Base-by-base conservation (phyloP, 2,113 vertebrate species). In the Athene noctua region DNA sequence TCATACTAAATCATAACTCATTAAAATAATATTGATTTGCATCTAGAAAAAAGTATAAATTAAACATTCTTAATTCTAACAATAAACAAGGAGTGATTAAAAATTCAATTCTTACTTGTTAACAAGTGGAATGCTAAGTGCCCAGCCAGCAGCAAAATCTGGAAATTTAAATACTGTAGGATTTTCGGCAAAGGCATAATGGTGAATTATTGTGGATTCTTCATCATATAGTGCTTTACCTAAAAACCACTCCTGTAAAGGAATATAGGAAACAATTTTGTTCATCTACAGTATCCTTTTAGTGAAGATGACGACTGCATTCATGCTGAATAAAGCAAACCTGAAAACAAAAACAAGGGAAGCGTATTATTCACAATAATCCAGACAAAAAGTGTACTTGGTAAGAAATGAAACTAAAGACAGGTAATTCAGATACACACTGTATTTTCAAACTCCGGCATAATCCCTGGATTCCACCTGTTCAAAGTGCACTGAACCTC, bases 131-230 rank as follows among this genome's bases (percentile, higher is more conserved):
- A 99, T 96, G 95, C 99, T 99, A 92, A 99, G 97, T 38, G 98
- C 99, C 99, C 99, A 99, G 75, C 98, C 99, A 72, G 99, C 99
- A 94, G 99, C 98, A 96, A 99, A 99, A 97, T 99, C 99, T 36
- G 99, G 99, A 98, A 99, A 99, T 95, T 99, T 98, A 95, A 99
- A 99, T 95, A 97, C 67, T 15, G 98, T 97, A 67, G 99, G 99
- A 94, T 99, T 99, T 98, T 99, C 99, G 79, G 99, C 99, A 97
- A 99, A 99, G 97, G 99, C 99, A 47, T 99, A 99, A 98, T 99
- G 99, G 98, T 99, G 99, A 97, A 99, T 99, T 97, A 99, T 99
- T 94, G 99, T 99, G 36, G 99, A 99, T 96, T 99, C 99, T 92
- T 99, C 98, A 62, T 99, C 99, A 38, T 98, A 96, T n/a, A 99